Evolutionary conservation across 37 sponge, comb jelly and placozoan species (phyloP).

Genomic region (Beroe ovata): DNA sequence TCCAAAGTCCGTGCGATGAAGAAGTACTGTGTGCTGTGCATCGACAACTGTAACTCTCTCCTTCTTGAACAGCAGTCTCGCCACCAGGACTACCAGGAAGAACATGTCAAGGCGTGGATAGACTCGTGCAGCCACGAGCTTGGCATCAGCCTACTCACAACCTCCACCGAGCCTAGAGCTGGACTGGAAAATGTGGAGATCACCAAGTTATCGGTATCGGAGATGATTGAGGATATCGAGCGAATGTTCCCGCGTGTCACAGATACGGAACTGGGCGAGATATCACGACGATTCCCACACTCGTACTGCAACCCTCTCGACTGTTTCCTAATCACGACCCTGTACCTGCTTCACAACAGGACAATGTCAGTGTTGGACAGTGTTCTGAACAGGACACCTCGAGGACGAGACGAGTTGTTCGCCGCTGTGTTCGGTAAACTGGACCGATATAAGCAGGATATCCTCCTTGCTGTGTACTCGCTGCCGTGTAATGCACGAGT

Average conservation of each 20-base stretch:
- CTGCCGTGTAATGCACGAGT: conserved; percentile 46
- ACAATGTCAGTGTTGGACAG: not conserved
- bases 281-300: not conserved
- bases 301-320: conserved; percentile 2
- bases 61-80: not conserved
- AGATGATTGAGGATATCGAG: not conserved
- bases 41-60: conserved; percentile 35
- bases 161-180: not conserved
- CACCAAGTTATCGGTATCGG: not conserved
- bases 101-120: not conserved
- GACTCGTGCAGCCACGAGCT: not conserved
- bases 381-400: not conserved
- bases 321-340: conserved; percentile 30
- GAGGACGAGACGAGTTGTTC: not conserved
- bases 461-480: conserved; percentile 28
- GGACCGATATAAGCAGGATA: not conserved
- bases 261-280: not conserved
- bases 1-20: conserved; percentile 29
- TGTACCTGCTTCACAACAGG: conserved; percentile 13
- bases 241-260: not conserved
- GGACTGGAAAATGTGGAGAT: conserved; percentile 16
- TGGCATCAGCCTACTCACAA: conserved; percentile 28
- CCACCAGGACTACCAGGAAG: not conserved
- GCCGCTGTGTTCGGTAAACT: conserved; percentile 16
- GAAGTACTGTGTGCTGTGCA: conserved; percentile 23